phyloP scores from a whole-genome alignment of 2,888 invertebrate species.

The Aromia moschata region DNA sequence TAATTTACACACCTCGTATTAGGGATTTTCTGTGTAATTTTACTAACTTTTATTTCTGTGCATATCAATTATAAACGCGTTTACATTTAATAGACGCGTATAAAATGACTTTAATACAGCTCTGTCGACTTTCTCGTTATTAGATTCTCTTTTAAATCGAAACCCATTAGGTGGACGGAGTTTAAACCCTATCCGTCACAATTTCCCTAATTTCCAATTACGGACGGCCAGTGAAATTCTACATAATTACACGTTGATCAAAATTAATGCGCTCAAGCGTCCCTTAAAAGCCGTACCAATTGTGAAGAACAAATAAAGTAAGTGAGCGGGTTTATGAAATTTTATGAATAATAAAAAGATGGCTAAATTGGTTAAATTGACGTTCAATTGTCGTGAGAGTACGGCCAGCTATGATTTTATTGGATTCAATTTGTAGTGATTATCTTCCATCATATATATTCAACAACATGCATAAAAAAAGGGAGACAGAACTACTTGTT shows the following conservation, averaged over 20 bases:
- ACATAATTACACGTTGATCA: constrained; percentile 20
- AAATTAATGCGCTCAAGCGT: constrained; percentile 22
- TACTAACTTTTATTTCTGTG: too few species aligned
- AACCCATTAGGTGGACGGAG: background rate
- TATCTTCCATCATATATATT: constrained; percentile 50
- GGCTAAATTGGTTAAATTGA: constrained; percentile 63
- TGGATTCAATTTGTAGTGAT: constrained; percentile 62
- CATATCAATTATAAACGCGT: too few species aligned
- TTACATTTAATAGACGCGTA: too few species aligned
- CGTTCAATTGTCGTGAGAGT: constrained; percentile 63
- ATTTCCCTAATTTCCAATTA: constrained; percentile 4
- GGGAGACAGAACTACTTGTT: constrained; percentile 44
- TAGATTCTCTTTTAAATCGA: too few species aligned
- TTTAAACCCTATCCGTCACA: constrained; percentile 5
- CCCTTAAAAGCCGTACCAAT: constrained; percentile 29
- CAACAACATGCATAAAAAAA: constrained; percentile 47
- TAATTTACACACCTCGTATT: too few species aligned
- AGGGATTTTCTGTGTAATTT: too few species aligned
- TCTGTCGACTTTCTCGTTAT: too few species aligned
- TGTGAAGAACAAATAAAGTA: constrained; percentile 38
- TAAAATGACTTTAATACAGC: too few species aligned
- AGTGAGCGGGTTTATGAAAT: constrained; percentile 57
- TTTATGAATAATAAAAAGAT: constrained; percentile 64
- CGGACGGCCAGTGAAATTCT: constrained; percentile 1
- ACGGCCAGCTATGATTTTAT: constrained; percentile 57